A percentile compares a stretch with the other conserved stretches of the same genome.
Evolutionary conservation across 2,113 vertebrate genomes (phyloP).

Genomic region (Maccullochella peelii): DNA sequence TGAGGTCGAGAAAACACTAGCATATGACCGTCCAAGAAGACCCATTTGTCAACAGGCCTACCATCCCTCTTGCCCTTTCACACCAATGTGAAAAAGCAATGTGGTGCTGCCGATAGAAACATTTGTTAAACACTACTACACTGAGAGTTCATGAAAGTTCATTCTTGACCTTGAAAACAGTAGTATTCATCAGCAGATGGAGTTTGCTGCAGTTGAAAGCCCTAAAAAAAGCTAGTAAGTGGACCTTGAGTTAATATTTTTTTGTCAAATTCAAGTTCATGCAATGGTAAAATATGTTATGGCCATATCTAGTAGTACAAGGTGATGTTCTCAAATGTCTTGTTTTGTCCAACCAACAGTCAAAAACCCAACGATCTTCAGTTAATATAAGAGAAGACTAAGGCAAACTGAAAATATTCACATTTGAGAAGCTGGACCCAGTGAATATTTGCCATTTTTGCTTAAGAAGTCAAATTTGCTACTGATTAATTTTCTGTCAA

Average conservation of each 20-base stretch:
- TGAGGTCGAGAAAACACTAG: constrained; percentile 20
- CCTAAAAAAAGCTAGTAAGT: not conserved
- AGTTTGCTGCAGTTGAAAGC: not conserved
- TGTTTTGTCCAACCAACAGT: not conserved
- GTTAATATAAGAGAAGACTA: not conserved
- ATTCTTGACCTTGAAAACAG: constrained; percentile 2
- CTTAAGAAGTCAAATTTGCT: not conserved
- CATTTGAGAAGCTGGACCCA: not conserved
- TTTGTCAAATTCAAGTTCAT: not conserved
- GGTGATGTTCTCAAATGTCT: not conserved
- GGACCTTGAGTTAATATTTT: not conserved
- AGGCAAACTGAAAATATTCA: not conserved
- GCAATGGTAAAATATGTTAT: not conserved
- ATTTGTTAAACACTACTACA: constrained; percentile 5
- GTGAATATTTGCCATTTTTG: not conserved
- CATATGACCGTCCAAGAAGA: constrained; percentile 32
- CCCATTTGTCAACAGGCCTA: constrained; percentile 16
- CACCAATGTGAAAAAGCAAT: constrained; percentile 32
- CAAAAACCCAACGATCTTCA: not conserved
- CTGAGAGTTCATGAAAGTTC: constrained; percentile 19
- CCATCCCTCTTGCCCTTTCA: not conserved
- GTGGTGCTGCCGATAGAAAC: constrained; percentile 18
- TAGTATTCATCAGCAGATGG: not conserved
- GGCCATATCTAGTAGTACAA: not conserved
- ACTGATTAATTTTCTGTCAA: too few relatives aligned